Base-by-base conservation (phyloP, 2,797 vertebrate genomes). In the Phyllotis vaccarum region DNA sequence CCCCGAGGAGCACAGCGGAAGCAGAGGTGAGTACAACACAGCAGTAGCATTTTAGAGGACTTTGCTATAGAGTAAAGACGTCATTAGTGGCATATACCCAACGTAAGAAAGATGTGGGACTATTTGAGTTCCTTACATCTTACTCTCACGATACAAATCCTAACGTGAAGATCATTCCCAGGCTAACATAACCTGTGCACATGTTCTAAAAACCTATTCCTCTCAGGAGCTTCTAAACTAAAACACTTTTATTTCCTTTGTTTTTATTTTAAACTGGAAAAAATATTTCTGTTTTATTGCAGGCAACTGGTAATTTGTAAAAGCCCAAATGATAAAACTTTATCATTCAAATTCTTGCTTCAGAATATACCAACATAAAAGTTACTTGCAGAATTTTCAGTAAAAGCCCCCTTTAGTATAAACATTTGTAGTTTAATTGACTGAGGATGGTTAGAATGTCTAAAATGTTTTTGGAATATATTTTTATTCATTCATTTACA, bases 261-360 rank as follows among this genome's bases (percentile, higher is more conserved):
- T 9, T 31, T 72, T 72, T 72, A 2, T 72, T 72, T 72, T 14
- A 4, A 64, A 66, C 13, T 93, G 22, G 43, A 22, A 46, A 91
- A 91, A 83, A 79, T 72, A 83, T 90, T 90, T 93, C 2, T 94
- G 13, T 94, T 96, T 89, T 88, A 86, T 37, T 80, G 29, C 7
- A 43, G 92, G 31, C 17, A 95, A 64, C 22, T 94, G 66, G 12
- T 56, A 90, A 87, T 68, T 68, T 87, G 37, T 86, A 80, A 95
- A 95, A 90, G 14, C 12, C 79, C 76, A 93, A 95, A 79, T 88
- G 10, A 91, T 68, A 88, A 58, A 31, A 85, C 92, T 95, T 86
- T 91, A 78, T 62, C 74, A 37, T 22, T 79, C 52, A 92, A 96
- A 93, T 80, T 5, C 8, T 88, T 60, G 62, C 64, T 85, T 96